phyloP scores from a whole-genome alignment of 2,888 invertebrate species.

The Darwinula stevensoni region DNA sequence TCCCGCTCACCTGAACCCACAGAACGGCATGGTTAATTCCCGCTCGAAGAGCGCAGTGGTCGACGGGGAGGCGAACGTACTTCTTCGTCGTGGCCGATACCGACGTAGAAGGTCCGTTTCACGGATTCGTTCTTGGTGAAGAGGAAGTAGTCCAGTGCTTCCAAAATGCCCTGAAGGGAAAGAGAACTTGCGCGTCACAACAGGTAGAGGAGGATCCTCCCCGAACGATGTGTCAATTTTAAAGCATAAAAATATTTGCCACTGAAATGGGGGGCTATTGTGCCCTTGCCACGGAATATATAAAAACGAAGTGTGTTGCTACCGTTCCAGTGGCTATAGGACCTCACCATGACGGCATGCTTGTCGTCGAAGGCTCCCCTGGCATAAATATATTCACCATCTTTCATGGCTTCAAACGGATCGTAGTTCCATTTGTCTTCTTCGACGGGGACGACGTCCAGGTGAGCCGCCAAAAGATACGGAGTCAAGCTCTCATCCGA shows the following conservation, averaged over 20 bases:
- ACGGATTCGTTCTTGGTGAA: neutral
- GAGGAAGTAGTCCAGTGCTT: neutral
- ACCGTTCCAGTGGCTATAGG: neutral
- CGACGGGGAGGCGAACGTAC: no score
- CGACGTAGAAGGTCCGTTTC: slow-evolving; percentile 19
- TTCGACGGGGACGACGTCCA: slow-evolving; percentile 21
- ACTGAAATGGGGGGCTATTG: no score
- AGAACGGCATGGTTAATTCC: no score
- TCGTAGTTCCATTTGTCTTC: slow-evolving; percentile 13
- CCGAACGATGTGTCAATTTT: no score
- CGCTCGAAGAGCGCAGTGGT: no score
- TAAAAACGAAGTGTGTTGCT: neutral
- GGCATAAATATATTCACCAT: slow-evolving; percentile 20
- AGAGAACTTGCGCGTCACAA: no score
- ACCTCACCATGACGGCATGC: slow-evolving; percentile 18
- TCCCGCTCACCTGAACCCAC: slow-evolving; percentile 9
- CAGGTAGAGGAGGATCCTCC: no score
- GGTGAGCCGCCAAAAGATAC: slow-evolving; percentile 20
- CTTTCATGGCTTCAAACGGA: slow-evolving; percentile 15
- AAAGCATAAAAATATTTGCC: no score
- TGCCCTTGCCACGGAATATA: no score
- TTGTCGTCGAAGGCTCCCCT: slow-evolving; percentile 23
- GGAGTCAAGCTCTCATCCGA: slow-evolving; percentile 15
- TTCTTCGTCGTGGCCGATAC: slow-evolving; percentile 24
- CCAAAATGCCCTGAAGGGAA: slow-evolving; percentile 5